A percentile compares a stretch with the other conserved stretches of the same genome.
These are phyloP conservation scores for Taphrorychus bicolor DNA, from an alignment of 2,888 invertebrate species.

Conservation along the genomic window DNA sequence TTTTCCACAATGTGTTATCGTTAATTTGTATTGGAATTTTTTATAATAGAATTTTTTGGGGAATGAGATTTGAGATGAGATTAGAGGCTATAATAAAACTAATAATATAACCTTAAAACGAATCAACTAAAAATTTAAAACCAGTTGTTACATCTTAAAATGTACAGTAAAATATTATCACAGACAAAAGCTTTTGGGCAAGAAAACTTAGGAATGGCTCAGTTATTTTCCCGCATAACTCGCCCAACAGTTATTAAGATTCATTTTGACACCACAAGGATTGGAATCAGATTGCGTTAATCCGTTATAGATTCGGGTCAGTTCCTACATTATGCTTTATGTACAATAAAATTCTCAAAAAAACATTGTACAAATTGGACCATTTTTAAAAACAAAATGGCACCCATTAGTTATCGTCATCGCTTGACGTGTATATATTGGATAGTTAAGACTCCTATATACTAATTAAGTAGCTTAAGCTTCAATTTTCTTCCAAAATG, in stretches of 20 bases:
- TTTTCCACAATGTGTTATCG: background rate
- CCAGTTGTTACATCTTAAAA: conserved; percentile 28
- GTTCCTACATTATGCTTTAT: conserved; percentile 36
- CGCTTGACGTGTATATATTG: conserved; percentile 47
- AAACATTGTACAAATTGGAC: conserved; percentile 47
- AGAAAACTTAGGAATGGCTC: conserved; percentile 54
- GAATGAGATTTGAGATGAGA: conserved; percentile 49
- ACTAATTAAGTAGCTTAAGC: conserved; percentile 41
- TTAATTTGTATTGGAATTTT: background rate
- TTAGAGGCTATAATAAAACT: conserved; percentile 41
- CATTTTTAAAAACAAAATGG: conserved; percentile 46
- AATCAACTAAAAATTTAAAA: conserved; percentile 41
- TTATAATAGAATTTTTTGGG: conserved; percentile 10
- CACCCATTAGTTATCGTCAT: conserved; percentile 55
- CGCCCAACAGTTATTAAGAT: conserved; percentile 45
- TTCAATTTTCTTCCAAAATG: background rate
- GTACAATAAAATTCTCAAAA: conserved; percentile 43
- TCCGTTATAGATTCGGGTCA: background rate
- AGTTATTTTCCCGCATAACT: conserved; percentile 46
- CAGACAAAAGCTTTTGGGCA: conserved; percentile 56
- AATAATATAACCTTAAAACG: conserved; percentile 37
- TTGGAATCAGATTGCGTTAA: conserved; percentile 1
- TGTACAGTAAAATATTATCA: conserved; percentile 53
- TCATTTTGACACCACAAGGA: conserved; percentile 24
- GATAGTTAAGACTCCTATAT: conserved; percentile 40